Evolutionary conservation across 2,797 vertebrate species (phyloP).

Genomic region (Chelon labrosus): DNA sequence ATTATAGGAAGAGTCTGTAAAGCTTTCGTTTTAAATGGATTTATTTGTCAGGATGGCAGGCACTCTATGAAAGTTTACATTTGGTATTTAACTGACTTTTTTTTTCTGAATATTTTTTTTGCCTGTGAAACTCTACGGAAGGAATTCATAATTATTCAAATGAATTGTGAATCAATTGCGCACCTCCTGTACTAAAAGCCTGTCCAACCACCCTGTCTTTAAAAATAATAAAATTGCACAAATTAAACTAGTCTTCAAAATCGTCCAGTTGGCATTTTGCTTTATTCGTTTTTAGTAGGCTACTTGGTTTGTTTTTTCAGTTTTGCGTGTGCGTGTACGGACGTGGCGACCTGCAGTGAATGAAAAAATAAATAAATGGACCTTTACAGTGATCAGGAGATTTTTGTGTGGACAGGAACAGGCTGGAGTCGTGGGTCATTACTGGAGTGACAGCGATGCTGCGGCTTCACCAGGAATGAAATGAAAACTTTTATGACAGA

Average conservation of each 20-base stretch:
- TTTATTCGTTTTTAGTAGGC: neutral
- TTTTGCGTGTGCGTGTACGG: neutral
- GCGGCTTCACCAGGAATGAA: neutral
- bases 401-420: neutral
- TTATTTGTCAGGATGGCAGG: neutral
- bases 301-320: neutral
- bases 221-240: neutral
- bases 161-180: neutral
- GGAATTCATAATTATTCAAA: neutral
- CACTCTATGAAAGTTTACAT: neutral
- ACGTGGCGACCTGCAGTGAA: neutral
- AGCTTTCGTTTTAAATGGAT: slow-evolving; percentile 7
- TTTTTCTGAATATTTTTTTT: neutral
- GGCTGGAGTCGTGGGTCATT: neutral
- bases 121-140: neutral
- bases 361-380: slow-evolving; percentile 1
- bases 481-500: neutral
- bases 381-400: neutral
- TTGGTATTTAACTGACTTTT: neutral
- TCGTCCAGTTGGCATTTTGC: neutral
- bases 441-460: slow-evolving; percentile 1
- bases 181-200: neutral
- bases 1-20: neutral
- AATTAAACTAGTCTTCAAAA: neutral
- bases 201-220: neutral